Evolutionary conservation across 2,888 invertebrate species (phyloP), one percentile per base, ranked within the genome.

Genomic region (Stictocephala bisonia): DNA sequence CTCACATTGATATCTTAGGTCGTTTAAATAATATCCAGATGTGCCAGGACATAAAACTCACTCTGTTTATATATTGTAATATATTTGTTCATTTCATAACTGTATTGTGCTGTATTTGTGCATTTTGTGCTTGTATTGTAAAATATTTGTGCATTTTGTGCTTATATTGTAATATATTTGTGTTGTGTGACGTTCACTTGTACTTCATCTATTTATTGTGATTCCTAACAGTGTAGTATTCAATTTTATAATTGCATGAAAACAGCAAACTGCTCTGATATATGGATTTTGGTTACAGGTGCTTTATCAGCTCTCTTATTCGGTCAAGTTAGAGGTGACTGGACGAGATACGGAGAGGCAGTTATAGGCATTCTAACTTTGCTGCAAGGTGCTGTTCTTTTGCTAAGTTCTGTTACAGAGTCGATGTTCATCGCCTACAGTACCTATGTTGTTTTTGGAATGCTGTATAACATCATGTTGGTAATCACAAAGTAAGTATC

Each of bases 381-480:
- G 3, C 27, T 86, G 6, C 85, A 87, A 80, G 86, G 87, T 2
- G 78, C 79, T 1, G 74, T 86, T 22, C 81, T 89, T 22, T 68
- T 86, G 11, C 72, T 76, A 88, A 1, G 87, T 88, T 67, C 91
- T 0, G 85, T 84, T 80, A 85, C 89, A 0, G 80, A 84, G 0
- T 86, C 88, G 78, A 87, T 95, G 60, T 89, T 89, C 83, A 84
- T 91, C 11, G 90, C 93, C 7, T 97, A 97, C 83, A 85, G 85
- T 0, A 90, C 90, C 0, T 96, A 95, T 79, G 86, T 95, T 13
- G 80, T 90, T 3, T 92, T 93, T 84, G 91, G 93, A 26, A 89
- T 90, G 31, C 85, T 94, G 53, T 96, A 91, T 82, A 93, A 95
- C 78, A 92, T 93, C 79, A 89, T 91, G 78, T 91, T 94, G 74